Base-by-base conservation (phyloP, 2,888 invertebrate genomes). In the Melinopterus prodromus region DNA sequence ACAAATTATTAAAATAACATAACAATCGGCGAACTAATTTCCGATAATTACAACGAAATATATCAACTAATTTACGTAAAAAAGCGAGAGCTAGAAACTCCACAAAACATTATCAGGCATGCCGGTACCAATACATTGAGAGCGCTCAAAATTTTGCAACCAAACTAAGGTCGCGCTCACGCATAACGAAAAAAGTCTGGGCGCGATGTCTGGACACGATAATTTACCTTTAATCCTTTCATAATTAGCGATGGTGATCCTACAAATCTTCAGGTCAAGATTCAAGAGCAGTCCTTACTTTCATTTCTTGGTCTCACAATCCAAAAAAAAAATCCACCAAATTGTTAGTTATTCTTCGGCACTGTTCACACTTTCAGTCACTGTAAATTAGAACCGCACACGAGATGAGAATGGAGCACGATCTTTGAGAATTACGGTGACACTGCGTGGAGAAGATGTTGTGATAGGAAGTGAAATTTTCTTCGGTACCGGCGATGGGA, bases 381-480 rank as follows among this genome's bases (percentile, higher is more conserved):
- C 9, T 7, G 53, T 53, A 53, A 53, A 9, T 53, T 53, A 53
- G 12, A 53, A 53, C 53, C 5, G 53, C 53, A 53, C 53, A 9
- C 9, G 53, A 53, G 12, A 53, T 9, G 53, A 12, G 7, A 53
- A 53, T 53, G 53, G 5, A 53, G 12, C 35, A n/a, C 7, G 74
- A n/a, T 74, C 74, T 35, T 26, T 26, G 3, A 26, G 26, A 26
- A 26, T 26, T 26, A 16, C 16, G 26, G 71, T 71, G 71, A 71
- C 71, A 71, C 71, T 71, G 71, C n/a, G n/a, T n/a, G n/a, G n/a
- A 71, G 35, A 26, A 16, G 12, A 71, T 35, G 71, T 35, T 16
- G 35, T 70, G n/a, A n/a, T 16, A 80, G 81, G 85, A 85, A 85
- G 85, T 85, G 86, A 86, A 85, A 85, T 83, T 85, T 81, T 79